Conservation (phyloP, 2,888 invertebrate genomes). For the Nemoura dubitans region DNA sequence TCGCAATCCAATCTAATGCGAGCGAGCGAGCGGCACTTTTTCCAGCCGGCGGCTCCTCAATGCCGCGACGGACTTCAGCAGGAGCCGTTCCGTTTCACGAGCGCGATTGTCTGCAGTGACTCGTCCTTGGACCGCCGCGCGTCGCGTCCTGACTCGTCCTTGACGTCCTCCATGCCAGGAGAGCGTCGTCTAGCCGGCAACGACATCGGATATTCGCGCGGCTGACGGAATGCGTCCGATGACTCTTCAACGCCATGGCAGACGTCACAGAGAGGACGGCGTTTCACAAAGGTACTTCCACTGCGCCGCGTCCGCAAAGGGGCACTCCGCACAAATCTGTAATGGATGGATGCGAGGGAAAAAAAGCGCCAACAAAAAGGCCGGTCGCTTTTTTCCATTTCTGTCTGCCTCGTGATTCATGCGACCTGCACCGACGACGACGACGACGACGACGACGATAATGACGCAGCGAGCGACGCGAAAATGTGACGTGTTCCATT, state of each 20-base stretch:
- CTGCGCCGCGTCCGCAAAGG: not conserved
- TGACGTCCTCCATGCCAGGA: too few species aligned
- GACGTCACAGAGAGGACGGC: not conserved
- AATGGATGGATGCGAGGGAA: constrained; percentile 1
- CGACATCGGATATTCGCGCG: too few species aligned
- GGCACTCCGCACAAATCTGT: not conserved
- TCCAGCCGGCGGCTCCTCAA: not conserved
- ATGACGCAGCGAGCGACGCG: not conserved
- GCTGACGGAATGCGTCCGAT: not conserved
- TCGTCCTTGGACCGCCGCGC: not conserved
- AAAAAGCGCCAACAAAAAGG: not conserved
- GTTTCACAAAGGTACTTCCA: not conserved
- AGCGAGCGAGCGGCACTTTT: not conserved
- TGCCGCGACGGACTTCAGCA: not conserved
- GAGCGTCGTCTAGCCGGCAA: too few species aligned
- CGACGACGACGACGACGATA: not conserved
- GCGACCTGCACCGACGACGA: not conserved
- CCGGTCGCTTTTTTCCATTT: not conserved
- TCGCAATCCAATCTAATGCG: not conserved
- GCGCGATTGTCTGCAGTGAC: not conserved
- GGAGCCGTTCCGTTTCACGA: not conserved
- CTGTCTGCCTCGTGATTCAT: not conserved
- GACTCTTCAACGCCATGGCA: not conserved
- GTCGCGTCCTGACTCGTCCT: too few species aligned
- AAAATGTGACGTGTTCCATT: constrained; percentile 2